Evolutionary conservation across 2,113 vertebrate species (phyloP), one percentile per base, ranked within the genome.

Genomic region (Aix galericulata): DNA sequence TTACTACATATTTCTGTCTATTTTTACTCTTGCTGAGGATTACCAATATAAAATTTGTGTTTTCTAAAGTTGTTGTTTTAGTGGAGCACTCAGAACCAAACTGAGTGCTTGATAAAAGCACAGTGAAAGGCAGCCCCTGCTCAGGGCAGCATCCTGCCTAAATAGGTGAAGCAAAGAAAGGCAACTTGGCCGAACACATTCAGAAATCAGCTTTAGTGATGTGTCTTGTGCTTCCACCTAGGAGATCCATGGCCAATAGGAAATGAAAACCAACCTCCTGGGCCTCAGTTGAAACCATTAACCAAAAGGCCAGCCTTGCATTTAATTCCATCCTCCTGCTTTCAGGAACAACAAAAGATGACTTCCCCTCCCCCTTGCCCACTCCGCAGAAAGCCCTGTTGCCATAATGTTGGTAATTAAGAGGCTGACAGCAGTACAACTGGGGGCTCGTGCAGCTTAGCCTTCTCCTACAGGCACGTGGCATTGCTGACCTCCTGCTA

Each of bases 101-200:
- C 13, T 13, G 10, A 8, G 16, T 0, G 42, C 2, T 0, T 60
- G 78, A 64, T 6, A 42, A 16, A 50, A 42, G 32, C 71, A 8
- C 29, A 11, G 8, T 5, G 31, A 18, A 32, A 82, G 16, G 0
- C 36, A 68, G 73, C 27, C 52, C 89, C 17, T 22, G 52, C 81
- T 59, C 18, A 46, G 75, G 59, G 27, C 40, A 72, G 50, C 53
- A 4, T 29, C 11, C 31, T 22, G 42, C 42, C 48, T n/a, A 8
- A 59, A 2, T 0, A 75, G 23, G 25, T 27, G 36, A 21, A 31
- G 59, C 42, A 48, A 48, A 74, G 25, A 27, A 8, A 83, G 63
- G 22, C 72, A 80, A 77, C 72, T 77, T 4, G 25, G 72, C 50
- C 2, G 3, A 26, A 6, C 55, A 10, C 6, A 13, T 0, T 0